Conservation (phyloP, 2,113 vertebrate genomes). For the Lasiurus borealis region DNA sequence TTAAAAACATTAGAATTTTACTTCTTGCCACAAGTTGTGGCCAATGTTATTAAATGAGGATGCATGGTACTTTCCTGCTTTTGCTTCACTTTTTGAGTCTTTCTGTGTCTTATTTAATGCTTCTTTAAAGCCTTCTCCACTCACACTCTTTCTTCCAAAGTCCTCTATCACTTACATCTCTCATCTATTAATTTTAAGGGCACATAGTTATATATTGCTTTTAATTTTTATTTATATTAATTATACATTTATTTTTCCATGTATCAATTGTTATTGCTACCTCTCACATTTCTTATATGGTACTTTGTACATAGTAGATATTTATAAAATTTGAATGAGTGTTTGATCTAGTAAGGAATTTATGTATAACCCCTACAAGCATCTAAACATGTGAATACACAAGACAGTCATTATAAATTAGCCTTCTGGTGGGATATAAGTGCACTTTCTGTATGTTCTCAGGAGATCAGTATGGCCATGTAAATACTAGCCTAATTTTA, state of each 20-base stretch:
- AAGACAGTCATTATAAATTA: background rate
- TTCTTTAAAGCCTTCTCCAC: background rate
- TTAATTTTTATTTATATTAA: background rate
- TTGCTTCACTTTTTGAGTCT: background rate
- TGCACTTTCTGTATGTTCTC: background rate
- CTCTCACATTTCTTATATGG: background rate
- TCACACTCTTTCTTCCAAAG: background rate
- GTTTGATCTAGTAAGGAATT: background rate
- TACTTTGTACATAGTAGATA: background rate
- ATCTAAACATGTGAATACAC: background rate
- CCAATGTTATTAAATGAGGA: background rate
- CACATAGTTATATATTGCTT: background rate
- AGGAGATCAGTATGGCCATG: background rate
- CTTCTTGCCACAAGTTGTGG: background rate
- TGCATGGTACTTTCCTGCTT: rapidly evolving
- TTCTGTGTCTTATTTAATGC: background rate
- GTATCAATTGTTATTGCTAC: background rate
- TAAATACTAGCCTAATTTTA: background rate
- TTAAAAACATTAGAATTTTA: background rate
- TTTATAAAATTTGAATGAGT: background rate
- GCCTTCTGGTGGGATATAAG: background rate
- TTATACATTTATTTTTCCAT: background rate
- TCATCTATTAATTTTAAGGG: background rate
- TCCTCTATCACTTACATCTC: background rate
- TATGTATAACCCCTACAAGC: background rate